These are phyloP conservation scores for Drosophila leonis DNA, from an alignment of 2,888 invertebrate species.

Conservation along the genomic window DNA sequence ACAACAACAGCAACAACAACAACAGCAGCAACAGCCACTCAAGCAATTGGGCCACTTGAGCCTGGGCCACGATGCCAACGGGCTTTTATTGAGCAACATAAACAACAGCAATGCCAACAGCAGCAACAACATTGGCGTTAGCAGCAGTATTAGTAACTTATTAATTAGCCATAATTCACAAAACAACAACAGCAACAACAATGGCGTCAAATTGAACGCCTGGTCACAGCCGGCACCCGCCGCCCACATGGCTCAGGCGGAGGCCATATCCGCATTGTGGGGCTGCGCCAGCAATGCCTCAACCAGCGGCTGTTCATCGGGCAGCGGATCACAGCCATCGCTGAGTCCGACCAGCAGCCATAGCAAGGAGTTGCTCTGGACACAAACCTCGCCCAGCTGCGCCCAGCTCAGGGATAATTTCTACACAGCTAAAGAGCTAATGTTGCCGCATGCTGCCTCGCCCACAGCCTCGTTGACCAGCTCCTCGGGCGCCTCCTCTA, in stretches of 20 bases:
- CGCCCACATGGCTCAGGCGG: slow-evolving; percentile 55
- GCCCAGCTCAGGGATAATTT: slow-evolving; percentile 60
- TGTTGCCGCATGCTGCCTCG: slow-evolving; percentile 71
- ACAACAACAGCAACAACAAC: slow-evolving; percentile 59
- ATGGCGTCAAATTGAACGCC: slow-evolving; percentile 39
- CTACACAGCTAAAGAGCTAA: slow-evolving; percentile 50
- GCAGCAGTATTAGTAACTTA: slow-evolving; percentile 83
- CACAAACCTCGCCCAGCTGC: slow-evolving; percentile 82
- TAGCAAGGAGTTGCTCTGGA: slow-evolving; percentile 85
- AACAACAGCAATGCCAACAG: slow-evolving; percentile 34
- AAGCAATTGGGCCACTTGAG: slow-evolving; percentile 49
- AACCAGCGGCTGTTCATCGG: slow-evolving; percentile 81
- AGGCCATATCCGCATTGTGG: slow-evolving; percentile 83
- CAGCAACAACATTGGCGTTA: slow-evolving; percentile 61
- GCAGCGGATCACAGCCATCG: slow-evolving; percentile 83
- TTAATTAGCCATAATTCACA: slow-evolving; percentile 83
- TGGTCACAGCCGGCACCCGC: slow-evolving; percentile 43
- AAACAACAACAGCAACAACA: slow-evolving; percentile 33
- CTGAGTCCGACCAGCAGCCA: slow-evolving; percentile 83
- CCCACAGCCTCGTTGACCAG: slow-evolving; percentile 79
- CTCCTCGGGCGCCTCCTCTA: slow-evolving; percentile 71
- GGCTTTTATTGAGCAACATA: slow-evolving; percentile 57
- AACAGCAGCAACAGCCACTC: slow-evolving; percentile 35
- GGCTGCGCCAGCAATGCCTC: slow-evolving; percentile 78
- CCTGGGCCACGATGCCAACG: slow-evolving; percentile 53